Evolutionary conservation across 2,888 invertebrate species (phyloP).

Genomic region (Chrysolina oricalcia): DNA sequence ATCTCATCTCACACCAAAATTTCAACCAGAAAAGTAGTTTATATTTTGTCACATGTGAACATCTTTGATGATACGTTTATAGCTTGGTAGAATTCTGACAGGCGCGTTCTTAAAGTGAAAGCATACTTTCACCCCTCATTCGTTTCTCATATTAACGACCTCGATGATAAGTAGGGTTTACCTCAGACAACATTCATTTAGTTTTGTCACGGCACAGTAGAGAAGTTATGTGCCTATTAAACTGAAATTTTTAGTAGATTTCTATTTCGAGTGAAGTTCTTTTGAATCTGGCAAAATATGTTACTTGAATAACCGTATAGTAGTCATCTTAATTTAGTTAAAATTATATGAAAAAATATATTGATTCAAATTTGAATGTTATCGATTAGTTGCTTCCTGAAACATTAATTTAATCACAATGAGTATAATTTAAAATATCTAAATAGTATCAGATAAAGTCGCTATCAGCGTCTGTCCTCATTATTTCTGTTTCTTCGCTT

Average conservation of each 20-base stretch:
- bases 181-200: neutral
- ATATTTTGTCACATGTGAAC: neutral
- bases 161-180: neutral
- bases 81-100: neutral
- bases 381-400: no score
- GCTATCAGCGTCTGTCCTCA: no score
- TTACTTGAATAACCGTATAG: no score
- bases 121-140: conserved; percentile 5
- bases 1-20: conserved; percentile 1
- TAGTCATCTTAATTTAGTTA: no score
- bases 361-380: no score
- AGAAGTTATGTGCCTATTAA: neutral
- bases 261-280: no score
- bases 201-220: neutral
- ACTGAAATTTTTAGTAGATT: neutral
- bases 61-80: conserved; percentile 2
- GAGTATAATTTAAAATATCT: no score
- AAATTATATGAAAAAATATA: no score
- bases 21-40: neutral
- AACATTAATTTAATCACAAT: no score
- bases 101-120: neutral
- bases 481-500: no score
- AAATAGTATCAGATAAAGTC: no score
- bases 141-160: neutral
- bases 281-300: no score